phyloP scores from a whole-genome alignment of 2,797 vertebrate genomes.

The Centropyge bicolor region DNA sequence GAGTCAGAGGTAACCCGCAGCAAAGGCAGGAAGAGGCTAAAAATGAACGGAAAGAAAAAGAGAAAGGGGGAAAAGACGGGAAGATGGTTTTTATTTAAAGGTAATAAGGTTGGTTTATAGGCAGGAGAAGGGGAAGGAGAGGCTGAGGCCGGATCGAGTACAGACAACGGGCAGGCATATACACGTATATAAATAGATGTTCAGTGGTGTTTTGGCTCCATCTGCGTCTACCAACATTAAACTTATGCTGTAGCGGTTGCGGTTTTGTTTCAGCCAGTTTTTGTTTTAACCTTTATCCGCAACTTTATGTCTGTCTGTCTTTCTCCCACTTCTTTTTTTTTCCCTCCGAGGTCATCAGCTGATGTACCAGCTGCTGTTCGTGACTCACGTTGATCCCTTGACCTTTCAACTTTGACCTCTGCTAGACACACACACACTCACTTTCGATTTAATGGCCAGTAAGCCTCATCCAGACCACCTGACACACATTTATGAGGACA shows the following conservation, averaged over 20 bases:
- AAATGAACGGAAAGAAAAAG: constrained; percentile 65
- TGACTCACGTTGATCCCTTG: constrained; percentile 68
- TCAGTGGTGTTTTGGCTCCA: constrained; percentile 31
- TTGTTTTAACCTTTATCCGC: neutral
- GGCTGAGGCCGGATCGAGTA: constrained; percentile 55
- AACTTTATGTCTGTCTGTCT: neutral
- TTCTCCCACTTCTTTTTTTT: neutral
- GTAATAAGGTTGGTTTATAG: constrained; percentile 63
- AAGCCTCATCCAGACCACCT: constrained; percentile 48
- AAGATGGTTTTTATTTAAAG: constrained; percentile 69
- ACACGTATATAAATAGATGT: constrained; percentile 44
- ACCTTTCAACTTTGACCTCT: constrained; percentile 73
- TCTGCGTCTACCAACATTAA: constrained; percentile 18
- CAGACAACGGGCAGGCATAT: constrained; percentile 45
- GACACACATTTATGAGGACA: constrained; percentile 39
- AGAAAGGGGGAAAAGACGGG: constrained; percentile 15
- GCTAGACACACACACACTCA: constrained; percentile 5
- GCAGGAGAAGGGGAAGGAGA: constrained; percentile 35
- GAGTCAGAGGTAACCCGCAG: constrained; percentile 70
- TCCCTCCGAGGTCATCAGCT: constrained; percentile 44
- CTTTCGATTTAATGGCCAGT: constrained; percentile 41
- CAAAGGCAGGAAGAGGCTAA: constrained; percentile 53
- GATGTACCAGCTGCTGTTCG: constrained; percentile 74
- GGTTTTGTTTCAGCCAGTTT: constrained; percentile 23
- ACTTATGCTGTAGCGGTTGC: constrained; percentile 1